Evolutionary conservation across 37 sponge, comb jelly and placozoan species (phyloP).

Genomic region (Beroe ovata): DNA sequence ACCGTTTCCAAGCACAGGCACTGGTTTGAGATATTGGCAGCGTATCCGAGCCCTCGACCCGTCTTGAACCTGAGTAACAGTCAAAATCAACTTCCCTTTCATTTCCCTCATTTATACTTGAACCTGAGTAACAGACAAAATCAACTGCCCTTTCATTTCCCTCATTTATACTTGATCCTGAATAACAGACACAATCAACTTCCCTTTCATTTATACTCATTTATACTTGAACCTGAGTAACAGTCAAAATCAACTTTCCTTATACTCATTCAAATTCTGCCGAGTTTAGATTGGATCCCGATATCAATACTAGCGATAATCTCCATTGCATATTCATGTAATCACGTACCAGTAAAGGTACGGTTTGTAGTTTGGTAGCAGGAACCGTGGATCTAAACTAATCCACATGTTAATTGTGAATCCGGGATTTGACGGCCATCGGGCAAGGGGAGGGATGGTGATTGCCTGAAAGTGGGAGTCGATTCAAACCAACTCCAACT

Average conservation of each 20-base stretch:
- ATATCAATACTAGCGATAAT: no score
- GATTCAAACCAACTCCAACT: not conserved
- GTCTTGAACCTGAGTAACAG: slow-evolving; percentile 77
- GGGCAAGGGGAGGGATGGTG: slow-evolving; percentile 82
- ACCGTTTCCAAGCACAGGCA: slow-evolving; percentile 69
- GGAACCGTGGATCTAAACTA: slow-evolving; percentile 75
- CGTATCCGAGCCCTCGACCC: slow-evolving; percentile 80
- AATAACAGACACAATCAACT: no score
- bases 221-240: slow-evolving; percentile 77
- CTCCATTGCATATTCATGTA: no score
- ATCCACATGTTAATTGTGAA: slow-evolving; percentile 84
- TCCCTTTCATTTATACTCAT: no score
- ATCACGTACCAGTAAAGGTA: slow-evolving; percentile 81
- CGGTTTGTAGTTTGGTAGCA: slow-evolving; percentile 77
- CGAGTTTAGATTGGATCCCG: no score
- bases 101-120: no score
- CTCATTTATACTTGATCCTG: no score
- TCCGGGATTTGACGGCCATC: slow-evolving; percentile 85
- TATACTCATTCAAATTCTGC: no score
- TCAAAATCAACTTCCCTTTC: not conserved
- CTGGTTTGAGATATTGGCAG: slow-evolving; percentile 72
- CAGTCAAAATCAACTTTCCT: no score
- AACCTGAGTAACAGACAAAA: slow-evolving; percentile 75
- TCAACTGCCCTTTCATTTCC: no score
- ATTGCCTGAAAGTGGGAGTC: not conserved